Percentiles rank a stretch among this genome's conserved stretches.
Conservation (phyloP, 1,140 invertebrate species). For the Trichonephila clavipes region DNA sequence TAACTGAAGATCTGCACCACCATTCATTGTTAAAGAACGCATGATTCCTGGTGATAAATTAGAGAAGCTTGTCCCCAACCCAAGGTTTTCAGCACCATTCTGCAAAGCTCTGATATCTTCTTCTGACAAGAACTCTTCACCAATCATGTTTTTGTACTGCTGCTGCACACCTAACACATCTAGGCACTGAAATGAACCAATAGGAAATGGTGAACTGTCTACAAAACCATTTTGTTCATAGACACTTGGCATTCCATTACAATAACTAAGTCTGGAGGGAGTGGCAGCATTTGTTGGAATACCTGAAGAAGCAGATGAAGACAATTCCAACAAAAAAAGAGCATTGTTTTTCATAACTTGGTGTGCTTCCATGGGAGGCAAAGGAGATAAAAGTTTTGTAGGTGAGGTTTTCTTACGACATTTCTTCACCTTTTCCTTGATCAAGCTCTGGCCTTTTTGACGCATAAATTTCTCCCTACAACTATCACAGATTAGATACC, state of each 20-base stretch:
- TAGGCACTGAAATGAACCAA: constrained; percentile 86
- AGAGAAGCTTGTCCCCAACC: constrained; percentile 49
- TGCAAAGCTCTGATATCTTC: constrained; percentile 78
- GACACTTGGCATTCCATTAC: constrained; percentile 75
- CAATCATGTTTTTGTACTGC: constrained; percentile 78
- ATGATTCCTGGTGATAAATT: constrained; percentile 72
- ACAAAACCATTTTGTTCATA: constrained; percentile 73
- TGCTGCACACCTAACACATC: constrained; percentile 85
- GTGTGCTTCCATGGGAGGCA: constrained; percentile 85
- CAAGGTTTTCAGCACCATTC: constrained; percentile 69
- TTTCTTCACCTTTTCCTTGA: constrained; percentile 80
- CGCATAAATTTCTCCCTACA: constrained; percentile 91
- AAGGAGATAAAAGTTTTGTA: constrained; percentile 79
- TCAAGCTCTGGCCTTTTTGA: constrained; percentile 81
- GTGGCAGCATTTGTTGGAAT: constrained; percentile 71
- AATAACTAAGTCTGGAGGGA: constrained; percentile 49
- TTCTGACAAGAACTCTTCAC: constrained; percentile 78
- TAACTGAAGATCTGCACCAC: constrained; percentile 64
- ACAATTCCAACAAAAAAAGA: constrained; percentile 94
- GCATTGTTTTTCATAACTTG: constrained; percentile 95
- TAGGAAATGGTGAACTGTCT: constrained; percentile 79
- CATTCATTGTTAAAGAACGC: constrained; percentile 76
- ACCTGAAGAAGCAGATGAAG: constrained; percentile 84
- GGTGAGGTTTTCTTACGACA: constrained; percentile 80
- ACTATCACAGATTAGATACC: constrained; percentile 94